Conservation (phyloP, 1,140 invertebrate species). For the Drosophila sucinea region DNA sequence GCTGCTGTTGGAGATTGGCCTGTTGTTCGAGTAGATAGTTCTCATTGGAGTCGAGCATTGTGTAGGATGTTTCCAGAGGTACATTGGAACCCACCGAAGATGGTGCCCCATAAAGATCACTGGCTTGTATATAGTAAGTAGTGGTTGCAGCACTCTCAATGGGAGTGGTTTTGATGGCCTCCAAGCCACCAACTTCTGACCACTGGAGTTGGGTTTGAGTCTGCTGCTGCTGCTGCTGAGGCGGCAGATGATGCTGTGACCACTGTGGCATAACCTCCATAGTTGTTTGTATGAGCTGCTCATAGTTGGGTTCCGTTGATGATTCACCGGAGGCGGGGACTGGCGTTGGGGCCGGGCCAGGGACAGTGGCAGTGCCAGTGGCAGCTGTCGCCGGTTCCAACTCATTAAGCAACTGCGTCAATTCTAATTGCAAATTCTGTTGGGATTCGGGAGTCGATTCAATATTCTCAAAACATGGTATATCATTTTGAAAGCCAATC, state of each 20-base stretch:
- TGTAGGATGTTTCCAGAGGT: constrained; percentile 32
- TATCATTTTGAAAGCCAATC: constrained; percentile 79
- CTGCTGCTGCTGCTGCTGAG: constrained; percentile 36
- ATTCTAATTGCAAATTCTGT: constrained; percentile 59
- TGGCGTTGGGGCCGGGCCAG: constrained; percentile 16
- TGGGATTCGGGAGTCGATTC: constrained; percentile 41
- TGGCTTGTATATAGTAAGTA: constrained; percentile 73
- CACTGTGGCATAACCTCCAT: neutral
- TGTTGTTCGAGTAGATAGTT: constrained; percentile 63
- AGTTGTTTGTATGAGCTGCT: constrained; percentile 37
- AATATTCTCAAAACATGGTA: constrained; percentile 78
- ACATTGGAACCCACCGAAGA: constrained; percentile 14
- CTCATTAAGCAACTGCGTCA: constrained; percentile 62
- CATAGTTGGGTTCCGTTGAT: constrained; percentile 26
- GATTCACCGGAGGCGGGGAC: neutral
- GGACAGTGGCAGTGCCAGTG: no score
- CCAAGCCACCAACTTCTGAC: constrained; percentile 65
- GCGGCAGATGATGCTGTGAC: constrained; percentile 13
- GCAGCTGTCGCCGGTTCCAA: constrained; percentile 42
- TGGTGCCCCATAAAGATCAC: constrained; percentile 66
- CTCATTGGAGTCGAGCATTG: constrained; percentile 63
- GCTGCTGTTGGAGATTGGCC: constrained; percentile 31
- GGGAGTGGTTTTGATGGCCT: constrained; percentile 57
- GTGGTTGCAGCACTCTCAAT: constrained; percentile 51
- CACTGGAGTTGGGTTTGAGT: constrained; percentile 55